These are phyloP conservation scores for Pelochelys cantorii DNA, from an alignment of 2,797 vertebrate genomes.

Conservation along the genomic window DNA sequence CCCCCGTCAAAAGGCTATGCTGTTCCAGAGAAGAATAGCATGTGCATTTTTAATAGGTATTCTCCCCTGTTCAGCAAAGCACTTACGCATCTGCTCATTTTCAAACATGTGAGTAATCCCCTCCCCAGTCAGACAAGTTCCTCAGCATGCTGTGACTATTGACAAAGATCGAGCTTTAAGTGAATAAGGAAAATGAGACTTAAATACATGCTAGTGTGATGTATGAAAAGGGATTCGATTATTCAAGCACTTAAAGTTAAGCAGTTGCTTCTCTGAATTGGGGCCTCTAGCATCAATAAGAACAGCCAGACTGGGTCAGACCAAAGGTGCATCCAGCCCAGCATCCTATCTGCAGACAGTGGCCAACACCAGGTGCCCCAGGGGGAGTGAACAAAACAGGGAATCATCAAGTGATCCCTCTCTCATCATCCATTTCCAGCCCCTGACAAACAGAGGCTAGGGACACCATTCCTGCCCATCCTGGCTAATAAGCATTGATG, in stretches of 20 bases:
- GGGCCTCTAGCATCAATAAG: not conserved
- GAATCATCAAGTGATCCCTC: too few species aligned
- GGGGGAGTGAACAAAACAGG: too few species aligned
- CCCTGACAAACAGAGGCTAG: too few species aligned
- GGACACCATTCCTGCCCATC: too few species aligned
- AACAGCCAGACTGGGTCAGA: too few species aligned
- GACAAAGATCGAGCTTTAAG: too few species aligned
- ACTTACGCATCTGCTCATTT: rapidly evolving
- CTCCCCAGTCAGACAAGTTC: not conserved
- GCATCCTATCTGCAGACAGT: too few species aligned
- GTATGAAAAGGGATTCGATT: not conserved
- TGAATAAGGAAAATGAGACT: not conserved
- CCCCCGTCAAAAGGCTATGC: not conserved
- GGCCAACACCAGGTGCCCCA: too few species aligned
- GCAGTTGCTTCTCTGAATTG: not conserved
- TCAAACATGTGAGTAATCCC: rapidly evolving
- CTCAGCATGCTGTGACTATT: not conserved
- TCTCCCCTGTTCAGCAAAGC: not conserved
- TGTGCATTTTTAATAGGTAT: rapidly evolving
- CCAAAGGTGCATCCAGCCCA: too few species aligned
- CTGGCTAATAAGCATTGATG: too few species aligned
- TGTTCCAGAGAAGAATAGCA: not conserved
- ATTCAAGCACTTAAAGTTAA: not conserved
- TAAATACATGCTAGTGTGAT: not conserved
- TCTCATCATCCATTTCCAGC: too few species aligned